These are phyloP conservation scores for Emydoidea blandingii DNA, from an alignment of 2,797 vertebrate species.

Conservation along the genomic window DNA sequence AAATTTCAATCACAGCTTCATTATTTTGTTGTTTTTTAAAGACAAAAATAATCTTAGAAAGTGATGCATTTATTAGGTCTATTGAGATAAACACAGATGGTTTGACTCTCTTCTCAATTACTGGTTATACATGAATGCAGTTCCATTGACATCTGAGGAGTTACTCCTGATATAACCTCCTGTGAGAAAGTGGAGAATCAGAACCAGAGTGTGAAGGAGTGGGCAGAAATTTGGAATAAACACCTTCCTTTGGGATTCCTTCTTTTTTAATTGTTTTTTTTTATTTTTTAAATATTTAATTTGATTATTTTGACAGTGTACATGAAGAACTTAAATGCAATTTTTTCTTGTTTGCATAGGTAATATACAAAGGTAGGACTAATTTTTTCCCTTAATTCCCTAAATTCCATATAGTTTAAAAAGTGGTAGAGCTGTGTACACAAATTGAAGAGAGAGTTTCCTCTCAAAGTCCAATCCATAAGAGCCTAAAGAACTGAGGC, in stretches of 20 bases:
- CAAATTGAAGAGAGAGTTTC: neutral
- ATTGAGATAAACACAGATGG: neutral
- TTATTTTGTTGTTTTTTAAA: neutral
- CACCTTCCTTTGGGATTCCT: neutral
- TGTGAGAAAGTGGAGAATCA: accelerated
- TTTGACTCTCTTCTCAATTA: neutral
- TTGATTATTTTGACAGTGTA: neutral
- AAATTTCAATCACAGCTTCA: neutral
- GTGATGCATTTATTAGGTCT: neutral
- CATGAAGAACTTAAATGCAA: accelerated
- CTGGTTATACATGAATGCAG: neutral
- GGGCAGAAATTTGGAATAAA: neutral
- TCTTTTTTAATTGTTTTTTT: neutral
- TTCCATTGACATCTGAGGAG: neutral
- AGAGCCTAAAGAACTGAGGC: neutral
- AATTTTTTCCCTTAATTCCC: neutral
- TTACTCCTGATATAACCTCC: neutral
- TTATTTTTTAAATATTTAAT: neutral
- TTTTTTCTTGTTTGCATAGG: neutral
- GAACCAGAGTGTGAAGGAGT: accelerated
- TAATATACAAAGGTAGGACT: neutral
- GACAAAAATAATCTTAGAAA: neutral
- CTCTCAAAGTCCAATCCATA: neutral
- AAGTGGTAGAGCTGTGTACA: too few relatives aligned
- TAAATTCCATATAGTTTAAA: too few relatives aligned